Evolutionary conservation across 2,797 vertebrate species (phyloP), one percentile per base, ranked within the genome.

Genomic region (Anableps anableps): DNA sequence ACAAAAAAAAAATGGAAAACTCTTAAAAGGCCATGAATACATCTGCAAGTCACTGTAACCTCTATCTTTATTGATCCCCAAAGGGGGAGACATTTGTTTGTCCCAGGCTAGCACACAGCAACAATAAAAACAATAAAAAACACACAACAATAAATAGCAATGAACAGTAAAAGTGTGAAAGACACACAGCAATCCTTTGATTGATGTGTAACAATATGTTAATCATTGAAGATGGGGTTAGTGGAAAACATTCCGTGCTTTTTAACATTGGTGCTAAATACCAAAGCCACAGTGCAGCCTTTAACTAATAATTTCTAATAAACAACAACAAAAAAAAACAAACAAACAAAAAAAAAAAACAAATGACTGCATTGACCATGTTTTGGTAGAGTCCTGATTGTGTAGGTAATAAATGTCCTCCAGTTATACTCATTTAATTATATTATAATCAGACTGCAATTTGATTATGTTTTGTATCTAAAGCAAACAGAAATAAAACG

Each of bases 401-500:
- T 86, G 78, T 68, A 77, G 81, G 91, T 90, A 93, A 89, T 91
- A 94, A 89, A 95, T 95, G 93, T 91, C 90, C 90, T 90, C 88
- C 87, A 91, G 93, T 95, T 94, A 93, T 82, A 83, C 75, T 74
- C 83, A 85, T 75, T 75, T 92, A 91, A 95, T 94, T 94, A 88
- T 76, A 86, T 92, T 93, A 90, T 90, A 93, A 95, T 94, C 88
- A 94, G 76, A 75, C 80, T 68, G 66, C 84, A 94, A 87, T 94
- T 72, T 92, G 79, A 94, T 94, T 92, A 86, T 87, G 74, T 93
- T 80, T 79, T 72, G 85, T 82, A 82, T 84, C 87, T 64, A 71
- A 75, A 77, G 29, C 79, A 91, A 90, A 72, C 87, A 88, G 87
- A 71, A 45, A 53, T 75, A 86, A 86, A 86, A 41, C 5, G 1